Evolutionary conservation across 1,140 invertebrate genomes (phyloP).

Genomic region (Zaprionus inermis): DNA sequence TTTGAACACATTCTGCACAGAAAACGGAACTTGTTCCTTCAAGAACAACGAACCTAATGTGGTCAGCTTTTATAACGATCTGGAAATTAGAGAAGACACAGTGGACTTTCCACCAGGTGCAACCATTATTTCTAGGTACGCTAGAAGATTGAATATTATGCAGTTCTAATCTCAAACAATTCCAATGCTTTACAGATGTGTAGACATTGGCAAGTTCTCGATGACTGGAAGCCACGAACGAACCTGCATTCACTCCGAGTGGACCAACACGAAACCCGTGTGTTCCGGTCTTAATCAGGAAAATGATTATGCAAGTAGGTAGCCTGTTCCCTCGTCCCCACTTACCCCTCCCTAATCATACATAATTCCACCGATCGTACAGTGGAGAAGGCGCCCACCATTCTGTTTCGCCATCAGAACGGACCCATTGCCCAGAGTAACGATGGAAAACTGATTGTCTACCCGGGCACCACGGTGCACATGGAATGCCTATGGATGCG

Average conservation of each 20-base stretch:
- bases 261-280: slow-evolving; percentile 90
- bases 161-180: background rate
- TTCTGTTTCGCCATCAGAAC: slow-evolving; percentile 91
- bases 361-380: background rate
- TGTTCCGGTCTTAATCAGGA: slow-evolving; percentile 93
- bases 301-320: slow-evolving; percentile 92
- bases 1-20: slow-evolving; percentile 57
- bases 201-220: slow-evolving; percentile 91
- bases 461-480: slow-evolving; percentile 92
- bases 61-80: slow-evolving; percentile 91
- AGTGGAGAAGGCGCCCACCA: slow-evolving; percentile 94
- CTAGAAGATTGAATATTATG: background rate
- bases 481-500: slow-evolving; percentile 95
- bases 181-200: slow-evolving; percentile 86
- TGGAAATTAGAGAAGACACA: slow-evolving; percentile 89
- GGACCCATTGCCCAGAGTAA: slow-evolving; percentile 94
- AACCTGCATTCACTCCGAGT: slow-evolving; percentile 90
- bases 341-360: background rate
- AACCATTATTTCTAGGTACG: slow-evolving; percentile 87
- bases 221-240: slow-evolving; percentile 87
- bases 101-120: slow-evolving; percentile 91
- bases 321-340: background rate
- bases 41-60: slow-evolving; percentile 91
- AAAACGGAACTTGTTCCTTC: slow-evolving; percentile 90
- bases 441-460: slow-evolving; percentile 92